phyloP scores from a whole-genome alignment of 2,113 vertebrate genomes.

The Desmodus rotundus region DNA sequence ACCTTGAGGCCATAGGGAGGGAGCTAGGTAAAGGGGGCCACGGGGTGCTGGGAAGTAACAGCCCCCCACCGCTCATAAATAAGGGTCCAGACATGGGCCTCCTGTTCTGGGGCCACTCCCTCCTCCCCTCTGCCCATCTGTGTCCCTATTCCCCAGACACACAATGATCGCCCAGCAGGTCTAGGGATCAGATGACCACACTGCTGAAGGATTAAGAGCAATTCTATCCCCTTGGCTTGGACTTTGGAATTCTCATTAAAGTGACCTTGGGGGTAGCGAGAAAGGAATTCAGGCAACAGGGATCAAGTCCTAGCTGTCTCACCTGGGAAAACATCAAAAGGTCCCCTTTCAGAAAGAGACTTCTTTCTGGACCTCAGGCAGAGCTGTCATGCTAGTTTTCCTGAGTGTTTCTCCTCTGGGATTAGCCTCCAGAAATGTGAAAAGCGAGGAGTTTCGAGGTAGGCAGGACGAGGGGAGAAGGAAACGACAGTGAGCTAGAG shows the following conservation, averaged over 20 bases:
- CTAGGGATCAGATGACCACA: constrained; percentile 85
- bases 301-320: constrained; percentile 76
- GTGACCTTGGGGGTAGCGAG: constrained; percentile 92
- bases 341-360: not conserved
- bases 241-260: constrained; percentile 95
- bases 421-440: constrained; percentile 21
- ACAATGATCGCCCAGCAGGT: constrained; percentile 79
- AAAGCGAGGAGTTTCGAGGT: constrained; percentile 39
- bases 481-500: not conserved
- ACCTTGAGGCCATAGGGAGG: constrained; percentile 28
- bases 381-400: constrained; percentile 46
- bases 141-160: constrained; percentile 69
- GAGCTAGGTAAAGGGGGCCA: not conserved
- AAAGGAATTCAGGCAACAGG: constrained; percentile 84
- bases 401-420: not conserved
- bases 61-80: not conserved
- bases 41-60: not conserved
- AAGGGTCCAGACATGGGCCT: constrained; percentile 48
- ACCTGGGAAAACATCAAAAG: constrained; percentile 77
- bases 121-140: constrained; percentile 67
- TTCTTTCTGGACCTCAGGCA: constrained; percentile 41
- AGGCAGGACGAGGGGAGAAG: not conserved
- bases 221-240: constrained; percentile 89
- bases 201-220: constrained; percentile 90
- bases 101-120: constrained; percentile 64